phyloP scores from a whole-genome alignment of 2,113 vertebrate genomes.

The Sphyrna mokarran region DNA sequence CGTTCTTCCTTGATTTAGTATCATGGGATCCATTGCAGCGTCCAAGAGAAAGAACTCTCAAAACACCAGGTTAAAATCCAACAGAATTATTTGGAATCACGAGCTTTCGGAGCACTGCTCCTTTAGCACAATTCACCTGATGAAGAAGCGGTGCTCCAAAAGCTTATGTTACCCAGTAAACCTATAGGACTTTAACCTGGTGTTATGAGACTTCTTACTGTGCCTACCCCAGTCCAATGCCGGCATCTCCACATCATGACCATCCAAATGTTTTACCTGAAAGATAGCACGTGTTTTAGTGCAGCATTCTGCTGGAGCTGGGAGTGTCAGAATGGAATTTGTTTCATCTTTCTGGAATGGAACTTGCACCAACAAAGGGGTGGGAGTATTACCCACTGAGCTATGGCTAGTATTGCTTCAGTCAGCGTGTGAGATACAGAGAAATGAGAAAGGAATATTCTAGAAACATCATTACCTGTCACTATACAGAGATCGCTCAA shows the following conservation, averaged over 20 bases:
- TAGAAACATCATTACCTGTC: conserved; percentile 68
- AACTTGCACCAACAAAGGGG: not conserved
- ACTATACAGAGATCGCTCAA: conserved; percentile 87
- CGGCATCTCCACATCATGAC: too few relatives aligned
- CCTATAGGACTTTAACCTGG: too few relatives aligned
- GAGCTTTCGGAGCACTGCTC: too few relatives aligned
- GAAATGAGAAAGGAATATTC: not conserved
- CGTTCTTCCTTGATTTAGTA: not conserved
- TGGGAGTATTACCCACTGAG: not conserved
- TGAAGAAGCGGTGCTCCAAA: too few relatives aligned
- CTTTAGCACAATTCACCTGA: too few relatives aligned
- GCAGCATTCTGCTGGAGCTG: not conserved
- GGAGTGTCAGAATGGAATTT: not conserved
- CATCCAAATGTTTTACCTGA: not conserved
- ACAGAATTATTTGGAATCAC: too few relatives aligned
- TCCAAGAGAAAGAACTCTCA: too few relatives aligned
- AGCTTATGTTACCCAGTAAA: too few relatives aligned
- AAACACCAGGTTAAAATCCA: too few relatives aligned
- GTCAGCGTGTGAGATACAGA: not conserved
- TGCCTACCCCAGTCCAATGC: too few relatives aligned
- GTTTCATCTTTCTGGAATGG: not conserved
- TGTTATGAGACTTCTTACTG: too few relatives aligned
- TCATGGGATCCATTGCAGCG: not conserved
- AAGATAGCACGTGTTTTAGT: not conserved
- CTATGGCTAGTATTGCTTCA: not conserved